These are phyloP conservation scores for Acrocephalus arundinaceus DNA, from an alignment of 2,113 vertebrate genomes.

Conservation along the genomic window DNA sequence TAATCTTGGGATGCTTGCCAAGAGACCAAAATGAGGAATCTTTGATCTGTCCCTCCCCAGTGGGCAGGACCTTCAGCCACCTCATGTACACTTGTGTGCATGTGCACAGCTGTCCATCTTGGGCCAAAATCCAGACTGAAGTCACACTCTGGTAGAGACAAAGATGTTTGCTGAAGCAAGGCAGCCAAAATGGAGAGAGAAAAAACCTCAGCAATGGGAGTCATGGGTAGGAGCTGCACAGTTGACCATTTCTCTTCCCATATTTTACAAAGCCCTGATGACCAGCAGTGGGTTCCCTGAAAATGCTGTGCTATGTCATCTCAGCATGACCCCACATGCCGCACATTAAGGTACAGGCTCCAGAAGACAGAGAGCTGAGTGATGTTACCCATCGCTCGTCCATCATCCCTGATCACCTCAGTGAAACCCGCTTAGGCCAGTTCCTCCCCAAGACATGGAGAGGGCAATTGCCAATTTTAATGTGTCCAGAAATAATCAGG, in stretches of 20 bases:
- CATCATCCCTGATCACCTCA: background rate
- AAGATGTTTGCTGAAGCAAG: background rate
- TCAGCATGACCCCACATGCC: background rate
- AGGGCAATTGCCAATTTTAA: constrained; percentile 3
- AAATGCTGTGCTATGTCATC: background rate
- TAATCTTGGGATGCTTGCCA: background rate
- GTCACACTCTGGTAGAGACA: background rate
- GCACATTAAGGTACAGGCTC: background rate
- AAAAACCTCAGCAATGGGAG: background rate
- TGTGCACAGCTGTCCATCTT: background rate
- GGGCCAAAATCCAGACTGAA: background rate
- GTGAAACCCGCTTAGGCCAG: background rate
- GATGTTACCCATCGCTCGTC: background rate
- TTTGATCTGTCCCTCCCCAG: background rate
- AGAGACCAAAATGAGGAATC: background rate
- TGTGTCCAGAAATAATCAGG: background rate
- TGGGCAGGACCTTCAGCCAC: background rate
- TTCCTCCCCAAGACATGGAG: background rate
- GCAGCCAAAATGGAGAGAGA: background rate
- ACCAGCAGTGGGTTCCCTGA: background rate
- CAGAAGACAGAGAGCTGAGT: background rate
- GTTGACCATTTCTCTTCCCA: background rate
- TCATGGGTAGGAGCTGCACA: background rate
- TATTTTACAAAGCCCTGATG: background rate
- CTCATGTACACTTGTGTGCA: rapidly evolving